Percentiles rank a stretch among this genome's conserved stretches.
Evolutionary conservation across 2,888 invertebrate species (phyloP).

Genomic region (Cephonodes hylas): DNA sequence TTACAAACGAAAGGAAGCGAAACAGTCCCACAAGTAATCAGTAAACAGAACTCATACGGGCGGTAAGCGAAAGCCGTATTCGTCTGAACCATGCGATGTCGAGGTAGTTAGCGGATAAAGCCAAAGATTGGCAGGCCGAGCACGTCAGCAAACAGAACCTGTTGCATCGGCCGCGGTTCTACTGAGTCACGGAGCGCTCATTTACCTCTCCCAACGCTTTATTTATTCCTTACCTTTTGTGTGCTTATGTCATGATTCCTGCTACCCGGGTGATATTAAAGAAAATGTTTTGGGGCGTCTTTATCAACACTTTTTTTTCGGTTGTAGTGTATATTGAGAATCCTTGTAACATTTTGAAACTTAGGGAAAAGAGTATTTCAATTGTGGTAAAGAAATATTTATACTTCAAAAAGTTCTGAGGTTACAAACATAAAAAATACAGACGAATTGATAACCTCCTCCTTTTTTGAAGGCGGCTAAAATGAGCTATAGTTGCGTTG

Average conservation of each 20-base stretch:
- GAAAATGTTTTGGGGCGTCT: not conserved
- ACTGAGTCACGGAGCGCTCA: constrained; percentile 2
- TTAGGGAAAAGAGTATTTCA: no score
- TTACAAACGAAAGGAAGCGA: no score
- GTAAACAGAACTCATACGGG: not conserved
- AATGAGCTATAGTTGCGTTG: no score
- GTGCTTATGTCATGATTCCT: not conserved
- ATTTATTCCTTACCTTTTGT: not conserved
- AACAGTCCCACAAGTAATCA: not conserved
- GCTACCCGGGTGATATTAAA: no score
- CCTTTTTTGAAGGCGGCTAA: no score
- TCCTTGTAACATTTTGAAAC: no score
- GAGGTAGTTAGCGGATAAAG: not conserved
- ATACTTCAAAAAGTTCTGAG: no score
- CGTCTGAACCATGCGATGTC: not conserved
- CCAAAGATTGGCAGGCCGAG: not conserved
- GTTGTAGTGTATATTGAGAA: no score
- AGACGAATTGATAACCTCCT: no score
- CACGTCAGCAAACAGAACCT: constrained; percentile 13
- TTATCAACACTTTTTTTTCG: no score
- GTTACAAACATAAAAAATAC: no score
- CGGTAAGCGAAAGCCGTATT: not conserved
- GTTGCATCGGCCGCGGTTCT: constrained; percentile 14
- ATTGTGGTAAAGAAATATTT: no score
- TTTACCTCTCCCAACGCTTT: not conserved